Evolutionary conservation across 2,888 invertebrate genomes (phyloP), one percentile per base, ranked within the genome.

Genomic region (Galeruca laticollis): DNA sequence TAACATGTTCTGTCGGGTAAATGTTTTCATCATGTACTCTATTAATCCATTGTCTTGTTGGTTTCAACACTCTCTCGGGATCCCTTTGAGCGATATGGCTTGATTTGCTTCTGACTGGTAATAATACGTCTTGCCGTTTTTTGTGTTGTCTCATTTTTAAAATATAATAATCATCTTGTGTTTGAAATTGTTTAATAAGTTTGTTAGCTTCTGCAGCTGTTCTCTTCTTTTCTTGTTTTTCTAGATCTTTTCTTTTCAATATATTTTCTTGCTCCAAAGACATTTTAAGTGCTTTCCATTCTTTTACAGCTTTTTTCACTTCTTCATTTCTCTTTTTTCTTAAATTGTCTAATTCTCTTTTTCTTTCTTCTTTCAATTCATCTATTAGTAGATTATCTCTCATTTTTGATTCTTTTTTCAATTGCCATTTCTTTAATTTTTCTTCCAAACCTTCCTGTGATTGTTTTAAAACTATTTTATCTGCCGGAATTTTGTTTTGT

Each of bases 11-110:
- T 15, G 11, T 33, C 6, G 62, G 13, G 31, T 73, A 71, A 56
- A 59, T 15, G 49, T 68, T 73, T 37, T 74, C 69, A 69, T 76
- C 77, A 37, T 74, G 75, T 11, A 78, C 76, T 51, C 76, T 68
- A 49, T 80, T 76, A n/a, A 81, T 75, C 86, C 86, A 86, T 69
- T 84, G 84, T 66, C 81, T 78, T 0, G 86, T 86, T 2, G 86
- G 84, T 75, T 82, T 79, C 11, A 84, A 75, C 13, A 86, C 18
- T 70, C 85, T 75, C 5, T 77, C 67, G 10, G 84, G 84, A 78
- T 86, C 82, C 73, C 84, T 77, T 33, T 63, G 52, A 0, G 71
- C 73, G 26, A 72, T 11, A 43, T 75, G 69, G 63, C 76, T 77
- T 4, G 77, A 80, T 74, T 78, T 78, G 15, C 75, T 77, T 64